These are phyloP conservation scores for Gila robusta DNA, from an alignment of 2,797 vertebrate genomes.

Conservation along the genomic window DNA sequence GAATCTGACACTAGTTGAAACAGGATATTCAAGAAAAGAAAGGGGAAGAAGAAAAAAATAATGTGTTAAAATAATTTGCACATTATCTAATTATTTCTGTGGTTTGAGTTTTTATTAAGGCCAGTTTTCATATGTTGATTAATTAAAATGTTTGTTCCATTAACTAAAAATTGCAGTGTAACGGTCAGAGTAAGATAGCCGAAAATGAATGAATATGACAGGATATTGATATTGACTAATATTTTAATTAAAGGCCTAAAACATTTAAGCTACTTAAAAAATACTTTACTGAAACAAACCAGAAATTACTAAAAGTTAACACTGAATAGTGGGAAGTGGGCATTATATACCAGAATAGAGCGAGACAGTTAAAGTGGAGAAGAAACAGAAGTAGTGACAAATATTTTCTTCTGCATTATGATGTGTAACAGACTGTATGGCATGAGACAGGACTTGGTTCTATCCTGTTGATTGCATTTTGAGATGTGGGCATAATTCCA, in stretches of 20 bases:
- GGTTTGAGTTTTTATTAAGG: background rate
- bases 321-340: background rate
- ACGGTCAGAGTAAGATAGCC: background rate
- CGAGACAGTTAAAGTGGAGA: background rate
- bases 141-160: background rate
- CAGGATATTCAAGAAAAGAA: background rate
- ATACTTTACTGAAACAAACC: background rate
- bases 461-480: background rate
- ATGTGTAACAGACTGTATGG: background rate
- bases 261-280: background rate
- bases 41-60: background rate
- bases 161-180: background rate
- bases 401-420: background rate
- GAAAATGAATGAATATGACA: background rate
- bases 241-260: background rate
- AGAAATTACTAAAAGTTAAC: too few relatives aligned
- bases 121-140: background rate
- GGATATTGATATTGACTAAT: background rate
- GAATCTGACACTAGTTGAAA: background rate
- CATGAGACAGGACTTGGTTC: background rate
- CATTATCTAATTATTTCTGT: background rate
- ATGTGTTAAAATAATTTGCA: background rate
- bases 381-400: background rate
- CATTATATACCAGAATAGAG: background rate
- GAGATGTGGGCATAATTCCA: background rate